Evolutionary conservation across 2,113 vertebrate genomes (phyloP), one percentile per base, ranked within the genome.

Genomic region (Phycodurus eques): DNA sequence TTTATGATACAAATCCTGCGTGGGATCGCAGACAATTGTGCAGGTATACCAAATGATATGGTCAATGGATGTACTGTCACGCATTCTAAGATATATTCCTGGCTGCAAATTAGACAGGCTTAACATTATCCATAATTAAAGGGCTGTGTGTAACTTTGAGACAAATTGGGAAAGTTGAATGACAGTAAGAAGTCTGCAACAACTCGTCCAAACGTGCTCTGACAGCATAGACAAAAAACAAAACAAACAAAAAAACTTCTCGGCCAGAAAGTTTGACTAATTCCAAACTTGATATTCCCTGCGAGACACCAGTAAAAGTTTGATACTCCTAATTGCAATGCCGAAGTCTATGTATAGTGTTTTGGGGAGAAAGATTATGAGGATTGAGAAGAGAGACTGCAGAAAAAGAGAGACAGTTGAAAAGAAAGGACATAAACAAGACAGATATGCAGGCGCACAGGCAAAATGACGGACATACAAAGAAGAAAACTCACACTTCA

Each of bases 151-250:
- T 86, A 46, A 79, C 77, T 83, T 82, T 27, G 60, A 76, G 39
- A 81, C 78, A 90, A 85, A 87, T 64, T 85, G 68, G 67, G 77
- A 77, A 79, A 84, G 64, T 53, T 60, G 63, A 70, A 81, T 70
- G 57, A 72, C 64, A 44, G 72, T 68, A 54, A 9, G 43, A 81
- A 74, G 71, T 60, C 70, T 70, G 68, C 70, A 76, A 62, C 69
- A 68, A 42, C 61, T 35, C 57, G 60, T 49, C 15, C 63, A 76
- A 83, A 85, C 80, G 77, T 77, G 62, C 49, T 60, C 59, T 61
- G 75, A 80, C 71, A 69, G 77, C 79, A 73, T 67, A 78, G 54
- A 76, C 39, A 44, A 11, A 22, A 56, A 60, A 31, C n/a, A n/a
- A 31, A 57, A 0, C n/a, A 72, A 64, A 22, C 66, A 43, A 57